A percentile compares a stretch with the other conserved stretches of the same genome.
Conservation (phyloP, 2,113 vertebrate genomes). For the Nothoprocta perdicaria region DNA sequence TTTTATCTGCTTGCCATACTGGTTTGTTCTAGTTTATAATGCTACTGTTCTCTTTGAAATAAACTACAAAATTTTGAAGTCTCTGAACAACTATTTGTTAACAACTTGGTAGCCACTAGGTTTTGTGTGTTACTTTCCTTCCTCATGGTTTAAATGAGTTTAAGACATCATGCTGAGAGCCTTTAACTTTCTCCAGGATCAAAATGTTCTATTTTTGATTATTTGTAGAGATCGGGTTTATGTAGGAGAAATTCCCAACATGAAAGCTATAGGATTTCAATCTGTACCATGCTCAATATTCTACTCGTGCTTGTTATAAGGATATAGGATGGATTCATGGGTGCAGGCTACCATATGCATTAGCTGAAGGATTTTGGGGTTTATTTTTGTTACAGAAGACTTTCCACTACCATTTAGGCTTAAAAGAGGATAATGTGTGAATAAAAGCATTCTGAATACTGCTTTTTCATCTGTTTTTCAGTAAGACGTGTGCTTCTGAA, state of each 20-base stretch:
- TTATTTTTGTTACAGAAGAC: fast-evolving
- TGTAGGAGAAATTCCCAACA: background rate
- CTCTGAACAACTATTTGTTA: background rate
- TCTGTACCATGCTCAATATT: fast-evolving
- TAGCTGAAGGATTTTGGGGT: fast-evolving
- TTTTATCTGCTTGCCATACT: background rate
- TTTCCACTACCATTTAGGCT: background rate
- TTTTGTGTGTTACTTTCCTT: fast-evolving
- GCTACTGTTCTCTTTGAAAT: background rate
- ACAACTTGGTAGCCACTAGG: fast-evolving
- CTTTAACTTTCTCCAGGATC: background rate
- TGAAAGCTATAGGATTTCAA: fast-evolving
- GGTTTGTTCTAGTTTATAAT: background rate
- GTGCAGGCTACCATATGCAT: background rate
- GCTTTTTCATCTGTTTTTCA: background rate
- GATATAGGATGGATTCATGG: fast-evolving
- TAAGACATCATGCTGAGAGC: fast-evolving
- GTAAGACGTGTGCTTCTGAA: background rate
- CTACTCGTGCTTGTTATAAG: background rate
- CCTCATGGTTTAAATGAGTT: fast-evolving
- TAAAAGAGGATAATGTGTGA: background rate
- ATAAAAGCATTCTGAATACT: background rate
- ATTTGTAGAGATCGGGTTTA: background rate
- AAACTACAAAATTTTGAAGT: background rate
- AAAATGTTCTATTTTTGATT: fast-evolving